phyloP scores from a whole-genome alignment of 2,888 invertebrate species.

The Hanleya hanleyi region DNA sequence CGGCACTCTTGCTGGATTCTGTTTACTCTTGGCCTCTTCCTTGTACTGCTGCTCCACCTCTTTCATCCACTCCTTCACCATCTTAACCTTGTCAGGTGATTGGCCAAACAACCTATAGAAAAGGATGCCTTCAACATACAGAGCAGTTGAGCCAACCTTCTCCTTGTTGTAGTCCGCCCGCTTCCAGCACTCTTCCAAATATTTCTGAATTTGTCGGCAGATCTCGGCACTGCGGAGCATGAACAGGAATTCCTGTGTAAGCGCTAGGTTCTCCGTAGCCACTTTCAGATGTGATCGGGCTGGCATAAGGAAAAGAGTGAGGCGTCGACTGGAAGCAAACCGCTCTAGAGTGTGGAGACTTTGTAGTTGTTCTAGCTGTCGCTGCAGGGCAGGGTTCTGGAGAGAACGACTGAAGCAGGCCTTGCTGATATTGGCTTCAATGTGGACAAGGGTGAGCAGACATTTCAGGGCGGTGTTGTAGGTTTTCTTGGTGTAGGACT shows the following conservation, averaged over 20 bases:
- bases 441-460: neutral
- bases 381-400: no score
- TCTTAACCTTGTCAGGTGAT: neutral
- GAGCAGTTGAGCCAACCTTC: neutral
- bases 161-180: neutral
- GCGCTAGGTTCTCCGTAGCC: no score
- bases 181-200: neutral
- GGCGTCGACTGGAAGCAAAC: neutral
- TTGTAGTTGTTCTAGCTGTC: neutral
- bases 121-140: neutral
- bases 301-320: neutral
- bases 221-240: no score
- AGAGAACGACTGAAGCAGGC: no score
- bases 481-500: neutral
- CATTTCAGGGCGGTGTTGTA: neutral
- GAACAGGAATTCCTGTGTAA: no score
- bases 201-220: no score
- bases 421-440: neutral
- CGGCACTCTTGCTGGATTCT: no score
- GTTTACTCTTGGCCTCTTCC: no score
- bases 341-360: neutral
- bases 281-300: neutral
- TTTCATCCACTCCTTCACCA: neutral
- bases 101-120: no score
- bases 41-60: neutral